Evolutionary conservation across 2,113 vertebrate genomes (phyloP).

Genomic region (Eidolon helvum): DNA sequence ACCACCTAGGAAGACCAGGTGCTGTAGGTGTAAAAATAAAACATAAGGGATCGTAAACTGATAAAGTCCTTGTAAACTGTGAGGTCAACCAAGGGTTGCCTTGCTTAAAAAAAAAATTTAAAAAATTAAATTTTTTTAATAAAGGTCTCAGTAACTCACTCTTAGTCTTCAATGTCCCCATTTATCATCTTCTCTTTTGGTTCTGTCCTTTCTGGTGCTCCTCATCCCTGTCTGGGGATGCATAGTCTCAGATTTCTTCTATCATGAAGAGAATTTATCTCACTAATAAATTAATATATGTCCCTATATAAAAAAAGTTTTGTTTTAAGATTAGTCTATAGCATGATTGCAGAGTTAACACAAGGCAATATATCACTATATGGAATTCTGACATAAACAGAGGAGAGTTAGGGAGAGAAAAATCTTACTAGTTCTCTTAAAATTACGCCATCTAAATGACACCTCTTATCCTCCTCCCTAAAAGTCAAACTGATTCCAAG

Average conservation of each 20-base stretch:
- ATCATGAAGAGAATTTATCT: background rate
- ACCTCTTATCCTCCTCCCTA: background rate
- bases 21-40: too few species aligned
- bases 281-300: background rate
- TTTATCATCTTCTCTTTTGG: background rate
- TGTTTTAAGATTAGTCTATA: background rate
- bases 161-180: background rate
- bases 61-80: too few species aligned
- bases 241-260: background rate
- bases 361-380: background rate
- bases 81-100: too few species aligned
- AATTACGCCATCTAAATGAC: background rate
- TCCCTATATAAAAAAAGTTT: background rate
- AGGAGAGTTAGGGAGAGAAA: background rate
- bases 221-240: background rate
- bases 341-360: background rate
- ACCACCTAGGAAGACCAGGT: too few species aligned
- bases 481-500: constrained; percentile 3
- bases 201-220: background rate
- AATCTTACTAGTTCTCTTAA: background rate
- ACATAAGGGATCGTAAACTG: too few species aligned
- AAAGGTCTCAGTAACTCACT: background rate
- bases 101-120: too few species aligned
- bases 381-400: background rate
- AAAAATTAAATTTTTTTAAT: background rate